phyloP scores from a whole-genome alignment of 2,797 vertebrate species.

The Ataeniobius toweri region DNA sequence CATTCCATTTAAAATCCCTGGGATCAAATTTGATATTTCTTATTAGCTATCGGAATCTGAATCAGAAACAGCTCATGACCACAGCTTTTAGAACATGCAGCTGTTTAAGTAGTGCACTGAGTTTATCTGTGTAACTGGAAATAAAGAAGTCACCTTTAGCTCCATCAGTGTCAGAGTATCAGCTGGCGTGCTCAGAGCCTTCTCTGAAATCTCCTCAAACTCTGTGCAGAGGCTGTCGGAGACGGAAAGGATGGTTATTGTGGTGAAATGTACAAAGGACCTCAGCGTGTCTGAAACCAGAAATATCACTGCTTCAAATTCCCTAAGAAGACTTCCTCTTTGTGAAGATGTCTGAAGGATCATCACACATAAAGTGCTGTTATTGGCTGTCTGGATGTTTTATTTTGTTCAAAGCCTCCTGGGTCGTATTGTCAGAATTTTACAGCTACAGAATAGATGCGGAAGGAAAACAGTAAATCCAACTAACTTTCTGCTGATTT shows the following conservation, averaged over 20 bases:
- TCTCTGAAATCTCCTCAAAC: slow-evolving; percentile 87
- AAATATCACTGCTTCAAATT: not conserved
- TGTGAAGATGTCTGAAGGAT: not conserved
- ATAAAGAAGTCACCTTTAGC: slow-evolving; percentile 81
- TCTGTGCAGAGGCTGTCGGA: slow-evolving; percentile 85
- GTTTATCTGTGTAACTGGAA: not conserved
- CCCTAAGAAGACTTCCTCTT: not conserved
- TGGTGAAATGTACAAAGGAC: not conserved
- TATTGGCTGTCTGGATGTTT: not conserved
- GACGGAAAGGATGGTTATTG: slow-evolving; percentile 11
- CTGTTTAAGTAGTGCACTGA: not conserved
- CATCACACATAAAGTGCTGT: not conserved
- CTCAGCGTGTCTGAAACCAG: slow-evolving; percentile 8
- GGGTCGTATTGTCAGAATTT: not conserved
- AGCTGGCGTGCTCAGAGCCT: slow-evolving; percentile 82
- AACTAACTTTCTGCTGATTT: slow-evolving; percentile 76
- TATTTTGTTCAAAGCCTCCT: not conserved
- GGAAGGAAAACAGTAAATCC: not conserved
- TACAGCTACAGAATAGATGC: not conserved
- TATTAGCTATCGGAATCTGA: too few species aligned
- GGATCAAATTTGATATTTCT: too few species aligned
- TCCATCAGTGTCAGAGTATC: slow-evolving; percentile 88
- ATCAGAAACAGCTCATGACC: too few species aligned
- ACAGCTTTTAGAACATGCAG: not conserved
- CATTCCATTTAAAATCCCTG: too few species aligned